Conservation (phyloP, 2,888 invertebrate species). For the Lobophora halterata region DNA sequence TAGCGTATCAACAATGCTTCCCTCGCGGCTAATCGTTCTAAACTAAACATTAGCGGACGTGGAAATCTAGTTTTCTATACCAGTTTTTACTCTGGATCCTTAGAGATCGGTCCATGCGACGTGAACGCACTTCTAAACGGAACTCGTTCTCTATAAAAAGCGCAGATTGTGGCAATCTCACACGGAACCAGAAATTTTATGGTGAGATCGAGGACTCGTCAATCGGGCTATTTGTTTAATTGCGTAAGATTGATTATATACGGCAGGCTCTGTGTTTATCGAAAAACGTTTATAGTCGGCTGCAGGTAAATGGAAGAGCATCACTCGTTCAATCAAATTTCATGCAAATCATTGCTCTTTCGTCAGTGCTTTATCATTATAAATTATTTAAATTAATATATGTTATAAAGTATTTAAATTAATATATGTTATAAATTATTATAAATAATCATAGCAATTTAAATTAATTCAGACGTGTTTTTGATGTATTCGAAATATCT, state of each 20-base stretch:
- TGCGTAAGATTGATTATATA: conserved; percentile 63
- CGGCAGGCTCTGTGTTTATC: conserved; percentile 46
- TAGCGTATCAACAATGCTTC: conserved; percentile 75
- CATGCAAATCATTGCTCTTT: conserved; percentile 25
- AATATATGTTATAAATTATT: no score
- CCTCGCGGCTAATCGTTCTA: conserved; percentile 71
- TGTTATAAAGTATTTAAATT: no score
- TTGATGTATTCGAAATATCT: neutral
- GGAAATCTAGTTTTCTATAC: conserved; percentile 74
- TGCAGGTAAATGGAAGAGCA: conserved; percentile 31
- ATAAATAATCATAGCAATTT: no score
- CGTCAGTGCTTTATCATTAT: no score
- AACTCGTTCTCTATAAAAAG: conserved; percentile 60
- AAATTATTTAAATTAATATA: no score
- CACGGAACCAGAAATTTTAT: conserved; percentile 65
- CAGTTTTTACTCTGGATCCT: conserved; percentile 56
- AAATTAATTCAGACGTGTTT: no score
- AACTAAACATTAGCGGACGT: conserved; percentile 67
- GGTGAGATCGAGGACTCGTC: conserved; percentile 43
- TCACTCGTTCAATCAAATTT: conserved; percentile 34
- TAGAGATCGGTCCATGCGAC: conserved; percentile 36
- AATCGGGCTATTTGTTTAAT: conserved; percentile 56
- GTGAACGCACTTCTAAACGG: conserved; percentile 53
- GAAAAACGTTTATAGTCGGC: conserved; percentile 29
- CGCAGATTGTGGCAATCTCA: conserved; percentile 53